A percentile compares a stretch with the other conserved stretches of the same genome.
These are phyloP conservation scores for Phasianus colchicus DNA, from an alignment of 2,113 vertebrate species.

Conservation along the genomic window DNA sequence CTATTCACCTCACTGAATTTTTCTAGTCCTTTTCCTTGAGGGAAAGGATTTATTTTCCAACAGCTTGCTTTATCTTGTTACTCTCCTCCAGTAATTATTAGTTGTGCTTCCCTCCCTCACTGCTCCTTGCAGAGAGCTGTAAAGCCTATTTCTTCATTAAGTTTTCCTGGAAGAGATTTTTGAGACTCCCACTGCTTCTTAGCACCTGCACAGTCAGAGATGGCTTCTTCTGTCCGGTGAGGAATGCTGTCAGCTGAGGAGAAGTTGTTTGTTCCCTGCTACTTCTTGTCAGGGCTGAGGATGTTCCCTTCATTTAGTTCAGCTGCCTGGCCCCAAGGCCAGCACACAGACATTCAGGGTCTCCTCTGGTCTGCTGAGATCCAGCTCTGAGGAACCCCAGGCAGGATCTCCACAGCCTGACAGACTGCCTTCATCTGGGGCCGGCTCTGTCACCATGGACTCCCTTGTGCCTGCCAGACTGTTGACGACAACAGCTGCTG, in stretches of 20 bases:
- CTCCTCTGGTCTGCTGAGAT: neutral
- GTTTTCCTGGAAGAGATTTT: neutral
- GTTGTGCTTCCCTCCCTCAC: neutral
- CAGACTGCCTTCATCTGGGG: neutral
- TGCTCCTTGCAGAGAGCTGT: neutral
- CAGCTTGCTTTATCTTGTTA: neutral
- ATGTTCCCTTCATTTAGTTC: neutral
- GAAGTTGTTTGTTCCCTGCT: neutral
- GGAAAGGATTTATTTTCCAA: neutral
- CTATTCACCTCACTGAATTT: neutral
- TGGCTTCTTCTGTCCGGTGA: neutral
- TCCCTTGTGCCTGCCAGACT: neutral
- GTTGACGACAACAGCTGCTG: neutral
- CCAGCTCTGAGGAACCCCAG: neutral
- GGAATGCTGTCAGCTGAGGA: neutral
- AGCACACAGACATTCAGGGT: neutral
- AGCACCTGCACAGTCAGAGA: neutral
- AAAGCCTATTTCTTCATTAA: neutral
- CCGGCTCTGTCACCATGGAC: neutral
- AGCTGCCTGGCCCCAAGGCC: neutral
- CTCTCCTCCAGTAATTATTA: neutral
- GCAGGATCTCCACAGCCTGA: neutral
- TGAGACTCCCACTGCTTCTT: neutral
- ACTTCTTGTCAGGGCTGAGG: neutral
- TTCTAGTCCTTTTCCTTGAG: neutral